These are phyloP conservation scores for Acanthis flammea DNA, from an alignment of 2,797 vertebrate genomes.

Conservation along the genomic window DNA sequence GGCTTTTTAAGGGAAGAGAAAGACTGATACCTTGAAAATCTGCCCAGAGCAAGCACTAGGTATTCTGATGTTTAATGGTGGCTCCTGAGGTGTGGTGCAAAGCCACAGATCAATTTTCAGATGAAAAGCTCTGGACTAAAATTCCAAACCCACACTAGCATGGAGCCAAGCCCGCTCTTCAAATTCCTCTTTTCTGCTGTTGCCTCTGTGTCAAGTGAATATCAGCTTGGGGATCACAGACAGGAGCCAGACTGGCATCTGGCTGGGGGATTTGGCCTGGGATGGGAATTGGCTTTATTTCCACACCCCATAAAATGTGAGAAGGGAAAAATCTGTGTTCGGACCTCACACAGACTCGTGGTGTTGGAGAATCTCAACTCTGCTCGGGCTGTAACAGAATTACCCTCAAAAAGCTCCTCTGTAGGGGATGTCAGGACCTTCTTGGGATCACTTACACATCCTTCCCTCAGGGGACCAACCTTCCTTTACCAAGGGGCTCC, in stretches of 20 bases:
- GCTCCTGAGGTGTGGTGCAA: not conserved
- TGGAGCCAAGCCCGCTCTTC: not conserved
- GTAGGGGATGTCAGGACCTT: not conserved
- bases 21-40: not conserved
- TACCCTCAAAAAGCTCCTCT: not conserved
- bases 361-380: accelerated
- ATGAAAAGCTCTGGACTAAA: not conserved
- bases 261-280: not conserved
- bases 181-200: not conserved
- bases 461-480: not conserved
- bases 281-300: slow-evolving; percentile 6
- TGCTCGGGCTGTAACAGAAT: not conserved
- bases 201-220: not conserved
- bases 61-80: not conserved
- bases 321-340: not conserved
- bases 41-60: not conserved
- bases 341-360: not conserved
- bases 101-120: not conserved
- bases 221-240: not conserved
- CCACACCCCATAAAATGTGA: not conserved
- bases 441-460: not conserved
- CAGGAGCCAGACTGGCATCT: not conserved
- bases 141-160: accelerated
- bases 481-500: accelerated
- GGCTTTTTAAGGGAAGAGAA: not conserved